Evolutionary conservation across 2,888 invertebrate genomes (phyloP).

Genomic region (Euzophera pinguis): DNA sequence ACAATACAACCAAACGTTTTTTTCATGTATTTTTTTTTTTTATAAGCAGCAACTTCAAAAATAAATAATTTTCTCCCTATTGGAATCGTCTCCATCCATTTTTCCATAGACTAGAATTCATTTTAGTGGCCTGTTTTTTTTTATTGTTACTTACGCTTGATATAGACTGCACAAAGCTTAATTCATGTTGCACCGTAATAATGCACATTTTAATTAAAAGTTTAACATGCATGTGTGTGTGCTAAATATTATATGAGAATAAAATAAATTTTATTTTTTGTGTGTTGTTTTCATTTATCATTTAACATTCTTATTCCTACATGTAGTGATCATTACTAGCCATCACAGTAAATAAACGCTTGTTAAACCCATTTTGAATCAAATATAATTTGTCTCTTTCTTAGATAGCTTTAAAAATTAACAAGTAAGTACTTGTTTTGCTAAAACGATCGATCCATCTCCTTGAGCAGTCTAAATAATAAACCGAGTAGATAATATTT

Average conservation of each 20-base stretch:
- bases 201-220: background rate
- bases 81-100: background rate
- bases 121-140: background rate
- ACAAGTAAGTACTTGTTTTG: too few relatives aligned
- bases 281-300: background rate
- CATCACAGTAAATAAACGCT: too few relatives aligned
- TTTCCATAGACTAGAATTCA: background rate
- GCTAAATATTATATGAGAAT: background rate
- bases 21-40: too few relatives aligned
- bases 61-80: background rate
- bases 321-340: background rate
- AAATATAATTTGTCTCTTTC: too few relatives aligned
- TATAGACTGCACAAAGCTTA: background rate
- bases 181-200: background rate
- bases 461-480: too few relatives aligned
- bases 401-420: too few relatives aligned
- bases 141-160: background rate
- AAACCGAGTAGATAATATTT: too few relatives aligned
- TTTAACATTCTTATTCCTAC: background rate
- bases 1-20: too few relatives aligned
- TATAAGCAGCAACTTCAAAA: too few relatives aligned
- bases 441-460: too few relatives aligned
- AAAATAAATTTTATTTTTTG: background rate
- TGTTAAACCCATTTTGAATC: too few relatives aligned
- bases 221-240: constrained; percentile 1